phyloP scores from a whole-genome alignment of 2,797 vertebrate species.

The Podargus strigoides region DNA sequence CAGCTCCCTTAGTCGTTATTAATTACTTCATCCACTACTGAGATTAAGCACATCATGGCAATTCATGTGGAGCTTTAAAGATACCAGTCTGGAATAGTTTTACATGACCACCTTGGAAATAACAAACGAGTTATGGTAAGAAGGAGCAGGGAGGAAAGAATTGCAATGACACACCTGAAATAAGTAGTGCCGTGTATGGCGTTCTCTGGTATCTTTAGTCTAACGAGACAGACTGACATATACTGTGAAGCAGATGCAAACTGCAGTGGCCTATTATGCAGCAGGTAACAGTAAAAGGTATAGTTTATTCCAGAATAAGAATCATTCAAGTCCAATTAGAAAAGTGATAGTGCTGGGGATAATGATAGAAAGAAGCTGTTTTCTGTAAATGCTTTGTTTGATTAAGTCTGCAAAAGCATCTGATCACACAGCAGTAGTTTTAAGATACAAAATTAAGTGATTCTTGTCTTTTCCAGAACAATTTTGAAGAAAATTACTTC shows the following conservation, averaged over 20 bases:
- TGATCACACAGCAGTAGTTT: neutral
- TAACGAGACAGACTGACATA: neutral
- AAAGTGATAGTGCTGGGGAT: neutral
- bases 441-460: neutral
- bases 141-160: neutral
- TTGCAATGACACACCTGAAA: neutral
- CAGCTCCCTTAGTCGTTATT: neutral
- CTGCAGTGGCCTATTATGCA: neutral
- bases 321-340: neutral
- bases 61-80: neutral
- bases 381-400: neutral
- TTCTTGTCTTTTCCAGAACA: neutral
- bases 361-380: neutral
- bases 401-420: neutral
- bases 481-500: neutral
- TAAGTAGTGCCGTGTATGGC: neutral
- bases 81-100: neutral
- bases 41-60: neutral
- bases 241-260: neutral
- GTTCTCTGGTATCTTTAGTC: neutral
- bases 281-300: neutral
- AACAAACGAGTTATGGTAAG: neutral
- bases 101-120: neutral
- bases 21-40: neutral
- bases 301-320: neutral